A percentile compares a stretch with the other conserved stretches of the same genome.
phyloP scores from a whole-genome alignment of 2,113 vertebrate species.

The Miniopterus natalensis region DNA sequence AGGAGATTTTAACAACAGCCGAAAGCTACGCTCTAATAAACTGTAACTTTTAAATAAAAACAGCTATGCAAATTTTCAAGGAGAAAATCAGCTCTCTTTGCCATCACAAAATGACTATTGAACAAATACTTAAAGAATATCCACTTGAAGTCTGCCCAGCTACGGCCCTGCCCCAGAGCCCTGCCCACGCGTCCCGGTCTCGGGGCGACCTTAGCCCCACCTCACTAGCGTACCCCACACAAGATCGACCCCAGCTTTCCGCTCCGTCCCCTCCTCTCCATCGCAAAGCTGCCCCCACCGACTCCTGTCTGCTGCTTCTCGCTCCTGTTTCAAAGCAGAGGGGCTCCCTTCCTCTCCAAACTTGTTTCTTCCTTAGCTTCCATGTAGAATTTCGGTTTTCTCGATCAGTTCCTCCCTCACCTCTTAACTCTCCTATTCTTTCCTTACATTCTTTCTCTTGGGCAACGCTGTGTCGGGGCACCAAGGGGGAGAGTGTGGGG shows the following conservation, averaged over 20 bases:
- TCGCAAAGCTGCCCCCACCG: fast-evolving
- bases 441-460: not conserved
- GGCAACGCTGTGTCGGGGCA: not conserved
- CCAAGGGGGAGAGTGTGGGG: no score
- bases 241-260: not conserved
- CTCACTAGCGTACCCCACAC: not conserved
- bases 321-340: not conserved
- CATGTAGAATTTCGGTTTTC: not conserved
- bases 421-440: not conserved
- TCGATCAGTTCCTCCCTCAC: not conserved
- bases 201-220: not conserved
- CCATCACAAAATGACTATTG: not conserved
- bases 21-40: not conserved
- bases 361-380: not conserved
- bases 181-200: fast-evolving
- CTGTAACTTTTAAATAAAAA: not conserved
- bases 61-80: not conserved
- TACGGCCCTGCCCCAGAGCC: not conserved
- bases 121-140: conserved; percentile 2
- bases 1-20: not conserved
- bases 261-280: not conserved
- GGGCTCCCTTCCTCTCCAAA: not conserved
- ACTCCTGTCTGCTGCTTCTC: not conserved
- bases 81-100: not conserved
- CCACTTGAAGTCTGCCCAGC: not conserved